Base-by-base conservation (phyloP, 35 echinoderm and acorn worm genomes). In the Holothuria glaberrima region DNA sequence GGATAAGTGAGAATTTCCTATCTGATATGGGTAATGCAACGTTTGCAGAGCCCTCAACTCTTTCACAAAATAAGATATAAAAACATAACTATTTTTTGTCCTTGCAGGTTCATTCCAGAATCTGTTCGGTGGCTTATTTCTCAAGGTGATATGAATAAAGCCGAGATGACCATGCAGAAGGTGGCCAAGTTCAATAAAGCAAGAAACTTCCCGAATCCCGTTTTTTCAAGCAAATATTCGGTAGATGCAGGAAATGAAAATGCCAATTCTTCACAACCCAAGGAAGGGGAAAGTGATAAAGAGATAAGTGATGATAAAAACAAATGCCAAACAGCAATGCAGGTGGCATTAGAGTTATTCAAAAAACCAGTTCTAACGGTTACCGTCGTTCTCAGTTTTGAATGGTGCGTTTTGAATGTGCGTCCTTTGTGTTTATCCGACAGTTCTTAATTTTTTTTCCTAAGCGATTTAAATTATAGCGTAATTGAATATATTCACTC, bases 131-230 rank as follows among this genome's bases (percentile, higher is more conserved):
- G 71, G 71, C 20, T 41, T 41, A 20, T 75, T 17, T 75, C 71
- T 41, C 71, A 41, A 41, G 71, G 71, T 32, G 22, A 75, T n/a
- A 38, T 75, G 12, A 7, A 75, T 44, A 38, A 45, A 34, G 71
- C 71, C 0, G 71, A 75, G 24, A 38, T 21, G 20, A 41, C 31
- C 12, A 75, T 75, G 71, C 32, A 75, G 33, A 75, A 38, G 38
- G 41, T 78, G 9, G 74, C 74, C 9, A n/a, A 30, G 27, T 78
- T 78, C n/a, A 78, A 78, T 48, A 48, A 48, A 14, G 74, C 74
- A 14, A 24, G 21, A 5, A 20, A 78, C 29, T 52, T 78, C 21
- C 35, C 74, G n/a, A 10, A 21, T 21, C 38, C 25, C n/a, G 35
- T 48, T 20, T 78, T 78, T 52, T 14, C 50, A 14, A 54, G 13